phyloP scores from a whole-genome alignment of 2,797 vertebrate genomes.

The Xiphophorus birchmanni region DNA sequence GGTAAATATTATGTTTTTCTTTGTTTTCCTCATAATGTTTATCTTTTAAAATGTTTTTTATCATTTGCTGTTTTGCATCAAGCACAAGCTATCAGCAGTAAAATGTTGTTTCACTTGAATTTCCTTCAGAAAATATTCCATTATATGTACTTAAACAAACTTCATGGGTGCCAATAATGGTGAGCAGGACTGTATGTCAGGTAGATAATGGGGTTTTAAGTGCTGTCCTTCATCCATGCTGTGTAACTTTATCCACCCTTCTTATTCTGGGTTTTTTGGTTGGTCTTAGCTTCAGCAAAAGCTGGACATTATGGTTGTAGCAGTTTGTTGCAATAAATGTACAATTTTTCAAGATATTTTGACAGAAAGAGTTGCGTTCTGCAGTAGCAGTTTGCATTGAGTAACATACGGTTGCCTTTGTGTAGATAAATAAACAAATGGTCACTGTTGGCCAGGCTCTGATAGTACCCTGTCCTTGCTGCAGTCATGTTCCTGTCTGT shows the following conservation, averaged over 20 bases:
- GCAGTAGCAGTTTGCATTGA: constrained; percentile 34
- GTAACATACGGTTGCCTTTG: constrained; percentile 46
- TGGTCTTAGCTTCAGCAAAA: constrained; percentile 27
- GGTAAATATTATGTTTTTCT: too few relatives aligned
- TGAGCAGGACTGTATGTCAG: too few relatives aligned
- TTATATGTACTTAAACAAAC: too few relatives aligned
- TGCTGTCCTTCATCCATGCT: constrained; percentile 34
- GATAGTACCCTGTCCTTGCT: constrained; percentile 37
- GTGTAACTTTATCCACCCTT: constrained; percentile 26
- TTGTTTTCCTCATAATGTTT: too few relatives aligned
- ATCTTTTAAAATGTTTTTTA: too few relatives aligned
- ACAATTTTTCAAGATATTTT: constrained; percentile 44
- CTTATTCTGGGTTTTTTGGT: constrained; percentile 13
- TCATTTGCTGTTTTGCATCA: too few relatives aligned
- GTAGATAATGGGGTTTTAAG: constrained; percentile 33
- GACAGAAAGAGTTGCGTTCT: constrained; percentile 61
- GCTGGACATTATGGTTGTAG: constrained; percentile 48
- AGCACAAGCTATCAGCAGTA: too few relatives aligned
- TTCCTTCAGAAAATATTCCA: too few relatives aligned
- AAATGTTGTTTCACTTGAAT: too few relatives aligned
- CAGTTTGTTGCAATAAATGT: constrained; percentile 44
- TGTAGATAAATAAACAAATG: constrained; percentile 60
- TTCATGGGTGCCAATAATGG: too few relatives aligned
- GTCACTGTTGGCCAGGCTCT: constrained; percentile 54
- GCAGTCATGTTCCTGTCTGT: constrained; percentile 20